Base-by-base conservation (phyloP, 1,140 invertebrate genomes). In the Helicoverpa armigera region DNA sequence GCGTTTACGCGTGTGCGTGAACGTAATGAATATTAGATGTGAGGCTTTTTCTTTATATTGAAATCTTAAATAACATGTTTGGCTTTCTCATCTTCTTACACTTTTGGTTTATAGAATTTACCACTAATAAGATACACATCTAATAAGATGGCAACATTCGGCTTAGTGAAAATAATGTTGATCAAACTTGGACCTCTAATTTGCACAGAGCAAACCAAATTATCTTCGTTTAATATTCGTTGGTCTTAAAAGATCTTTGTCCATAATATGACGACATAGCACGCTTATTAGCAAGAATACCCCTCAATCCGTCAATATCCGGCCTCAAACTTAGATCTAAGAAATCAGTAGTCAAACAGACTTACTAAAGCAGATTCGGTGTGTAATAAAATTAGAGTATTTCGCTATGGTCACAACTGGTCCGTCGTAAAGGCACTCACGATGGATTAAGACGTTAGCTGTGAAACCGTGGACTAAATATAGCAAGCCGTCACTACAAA, bases 371-470 rank as follows among this genome's bases (percentile, higher is more conserved):
- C 76, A 58, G 53, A 79, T 79, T 43, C 31, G 76, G 51, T 50
- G 9, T 1, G 61, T 77, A 77, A 79, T 79, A 79, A 79, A 79
- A 70, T 79, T 69, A 58, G 50, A 16, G n/a, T 48, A 35, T 58
- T 58, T 79, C 29, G 76, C 65, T 29, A 60, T 76, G 73, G 61
- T 18, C 35, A 73, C 70, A 48, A 73, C 43, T 58, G 51, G 43
- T 18, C 23, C 35, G 35, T 87, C 85, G 79, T 87, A 84, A 87
- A 87, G 48, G 74, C 72, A 73, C 43, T 58, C 7, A 35, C 61
- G 80, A 77, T 69, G 77, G 75, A 89, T 91, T 87, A 85, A 91
- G 87, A 88, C 82, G 83, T 90, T 87, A 86, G 76, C 72, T 86
- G 75, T 87, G 83, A 87, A 83, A 67, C 65, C 76, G 73, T 58